Evolutionary conservation across 92 coral and sea anemone species (phyloP), one percentile per base, ranked within the genome.

Genomic region (Palythoa grandiflora): DNA sequence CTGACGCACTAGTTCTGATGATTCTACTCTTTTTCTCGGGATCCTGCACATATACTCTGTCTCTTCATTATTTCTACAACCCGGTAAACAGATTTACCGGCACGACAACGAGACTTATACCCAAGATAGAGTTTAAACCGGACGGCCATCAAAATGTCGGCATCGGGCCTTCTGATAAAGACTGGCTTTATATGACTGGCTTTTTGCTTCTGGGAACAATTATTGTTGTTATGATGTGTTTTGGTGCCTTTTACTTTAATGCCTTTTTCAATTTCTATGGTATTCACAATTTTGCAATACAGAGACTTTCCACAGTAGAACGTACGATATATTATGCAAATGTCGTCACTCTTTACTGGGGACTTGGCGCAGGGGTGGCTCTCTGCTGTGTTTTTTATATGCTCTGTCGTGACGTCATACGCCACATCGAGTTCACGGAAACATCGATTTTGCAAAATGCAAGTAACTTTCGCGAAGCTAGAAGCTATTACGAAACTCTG

Each of bases 401-500:
- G 66, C 81, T 86, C 21, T 91, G 96, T 48, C 92, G 89, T 38
- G 90, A 91, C 73, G 90, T 91, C 48, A 52, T 83, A 9, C 88
- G 90, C 17, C 95, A 93, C 75, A 75, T 93, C 52, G 95, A 91
- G 68, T 89, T 84, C 77, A 93, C 88, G 10, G 93, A 93, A 83
- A 77, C 73, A 37, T 47, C 88, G 40, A 89, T 93, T 52, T 17
- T 90, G 19, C 40, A 40, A 19, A 87, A 83, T 9, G 93, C 92
- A 15, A 84, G 85, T 35, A 79, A 88, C 15, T 93, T 90, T 80
- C 88, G 73, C 21, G 21, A 83, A 40, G 93, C 92, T 37, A 90
- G 90, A 63, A 83, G 48, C 37, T 90, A 88, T 73, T 93, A 90
- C 63, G 95, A 93, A 50, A 84, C 88, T 75, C 87, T 93, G 19